A percentile compares a stretch with the other conserved stretches of the same genome.
Conservation (phyloP, 2,888 invertebrate genomes). For the Campoletis raptor region DNA sequence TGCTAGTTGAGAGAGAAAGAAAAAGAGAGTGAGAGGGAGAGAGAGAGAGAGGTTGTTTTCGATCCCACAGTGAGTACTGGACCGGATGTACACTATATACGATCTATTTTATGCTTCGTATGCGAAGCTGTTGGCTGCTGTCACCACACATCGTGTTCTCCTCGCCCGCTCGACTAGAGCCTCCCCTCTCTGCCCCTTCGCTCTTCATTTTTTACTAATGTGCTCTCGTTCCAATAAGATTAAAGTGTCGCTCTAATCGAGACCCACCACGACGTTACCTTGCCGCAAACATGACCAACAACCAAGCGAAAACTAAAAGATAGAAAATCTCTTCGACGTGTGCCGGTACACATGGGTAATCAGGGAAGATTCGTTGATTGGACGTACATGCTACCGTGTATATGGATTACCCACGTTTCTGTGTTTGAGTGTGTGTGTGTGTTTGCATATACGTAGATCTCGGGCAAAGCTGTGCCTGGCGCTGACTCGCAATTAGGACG, state of each 20-base stretch:
- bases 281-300: not conserved
- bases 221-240: constrained; percentile 52
- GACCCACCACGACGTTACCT: constrained; percentile 46
- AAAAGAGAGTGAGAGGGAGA: constrained; percentile 28
- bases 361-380: constrained; percentile 52
- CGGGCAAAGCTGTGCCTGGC: constrained; percentile 58
- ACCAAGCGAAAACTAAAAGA: constrained; percentile 23
- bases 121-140: constrained; percentile 33
- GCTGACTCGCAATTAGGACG: constrained; percentile 68
- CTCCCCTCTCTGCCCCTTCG: not conserved
- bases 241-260: constrained; percentile 48
- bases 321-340: constrained; percentile 40
- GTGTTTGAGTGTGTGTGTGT: not conserved
- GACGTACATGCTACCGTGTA: constrained; percentile 30
- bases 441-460: constrained; percentile 35
- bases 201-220: constrained; percentile 29
- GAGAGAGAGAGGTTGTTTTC: constrained; percentile 40
- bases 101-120: constrained; percentile 14
- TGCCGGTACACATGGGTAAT: constrained; percentile 27
- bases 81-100: constrained; percentile 61
- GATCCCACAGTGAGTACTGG: constrained; percentile 53
- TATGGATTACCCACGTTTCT: constrained; percentile 11
- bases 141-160: not conserved
- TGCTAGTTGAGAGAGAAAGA: constrained; percentile 37
- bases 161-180: not conserved